Base-by-base conservation (phyloP, 1,140 invertebrate genomes). In the Armadillidium nasatum region DNA sequence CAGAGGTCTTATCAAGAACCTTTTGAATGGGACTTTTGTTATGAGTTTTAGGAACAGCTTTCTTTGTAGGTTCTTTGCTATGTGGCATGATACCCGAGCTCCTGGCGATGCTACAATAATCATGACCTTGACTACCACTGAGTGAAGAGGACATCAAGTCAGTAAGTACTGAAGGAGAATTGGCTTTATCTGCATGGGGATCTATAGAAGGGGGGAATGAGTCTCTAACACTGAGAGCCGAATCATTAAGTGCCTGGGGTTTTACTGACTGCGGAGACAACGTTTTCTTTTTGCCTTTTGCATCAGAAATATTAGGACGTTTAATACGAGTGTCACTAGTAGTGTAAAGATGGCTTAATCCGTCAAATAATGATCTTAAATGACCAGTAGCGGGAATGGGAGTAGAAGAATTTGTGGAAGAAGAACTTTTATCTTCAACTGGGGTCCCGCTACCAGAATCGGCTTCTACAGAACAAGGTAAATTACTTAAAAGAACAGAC, bases 321-420 rank as follows among this genome's bases (percentile, higher is more conserved):
- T 82, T 83, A 81, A 87, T 83, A 82, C 90, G 81, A 85, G 89
- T 85, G 74, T 88, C 88, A 69, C 87, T 86, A 33, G 90, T 88
- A 54, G 91, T 90, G 83, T 92, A 95, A 80, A 94, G 89, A 83
- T 94, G 92, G 76, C 92, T 94, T 10, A 95, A 86, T 3, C 93
- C 92, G 84, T 95, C 93, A 85, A 91, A 94, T 0, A 95, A 85
- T 22, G 92, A 90, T 73, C 90, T 90, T 11, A 94, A 83, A 79
- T 91, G 91, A 7, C 89, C 88, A 23, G 80, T 76, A 54, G 80
- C 74, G 46, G 78, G 54, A 70, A 80, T 87, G 86, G 33, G 76
- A 72, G 78, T 80, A 23, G 82, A 82, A 22, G 83, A 80, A n/a
- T 82, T 81, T 13, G 82, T 83, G 21, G 82, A 83, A 7, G 82